Evolutionary conservation across 1,140 invertebrate genomes (phyloP).

Genomic region (Danaus melanippus): DNA sequence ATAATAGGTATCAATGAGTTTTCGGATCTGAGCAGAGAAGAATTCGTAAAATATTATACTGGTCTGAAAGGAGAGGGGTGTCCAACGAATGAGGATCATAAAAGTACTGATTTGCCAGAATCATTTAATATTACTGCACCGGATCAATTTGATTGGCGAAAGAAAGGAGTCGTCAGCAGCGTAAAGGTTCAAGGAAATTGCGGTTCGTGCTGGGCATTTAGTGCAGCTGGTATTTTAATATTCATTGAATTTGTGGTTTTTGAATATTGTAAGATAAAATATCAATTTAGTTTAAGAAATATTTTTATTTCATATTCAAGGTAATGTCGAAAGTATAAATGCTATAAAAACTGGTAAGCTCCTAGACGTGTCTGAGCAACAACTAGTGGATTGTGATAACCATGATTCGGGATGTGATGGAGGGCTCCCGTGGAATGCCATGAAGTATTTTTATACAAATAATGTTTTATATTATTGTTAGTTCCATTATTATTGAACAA

Average conservation of each 20-base stretch:
- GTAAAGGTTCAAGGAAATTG: constrained; percentile 1
- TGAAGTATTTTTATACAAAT: constrained; percentile 7
- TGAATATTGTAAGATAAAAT: background rate
- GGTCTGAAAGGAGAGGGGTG: constrained; percentile 1
- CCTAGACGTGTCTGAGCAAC: constrained; percentile 12
- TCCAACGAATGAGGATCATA: no score
- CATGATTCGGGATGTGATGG: background rate
- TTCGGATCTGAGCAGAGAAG: no score
- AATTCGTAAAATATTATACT: constrained; percentile 1
- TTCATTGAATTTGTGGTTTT: background rate
- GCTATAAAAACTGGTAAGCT: constrained; percentile 16
- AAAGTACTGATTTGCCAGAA: no score
- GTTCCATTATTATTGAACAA: background rate
- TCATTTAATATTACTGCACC: background rate
- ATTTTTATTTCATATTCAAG: constrained; percentile 2
- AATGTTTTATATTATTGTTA: no score
- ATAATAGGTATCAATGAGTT: constrained; percentile 17
- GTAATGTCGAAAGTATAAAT: constrained; percentile 15
- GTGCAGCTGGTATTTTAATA: background rate
- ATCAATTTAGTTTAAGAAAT: no score
- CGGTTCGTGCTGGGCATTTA: constrained; percentile 8
- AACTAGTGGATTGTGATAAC: constrained; percentile 15
- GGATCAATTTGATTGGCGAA: constrained; percentile 8
- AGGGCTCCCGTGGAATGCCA: background rate
- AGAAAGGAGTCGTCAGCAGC: background rate